Evolutionary conservation across 37 sponge, comb jelly and placozoan genomes (phyloP).

Genomic region (Mnemiopsis leidyi): DNA sequence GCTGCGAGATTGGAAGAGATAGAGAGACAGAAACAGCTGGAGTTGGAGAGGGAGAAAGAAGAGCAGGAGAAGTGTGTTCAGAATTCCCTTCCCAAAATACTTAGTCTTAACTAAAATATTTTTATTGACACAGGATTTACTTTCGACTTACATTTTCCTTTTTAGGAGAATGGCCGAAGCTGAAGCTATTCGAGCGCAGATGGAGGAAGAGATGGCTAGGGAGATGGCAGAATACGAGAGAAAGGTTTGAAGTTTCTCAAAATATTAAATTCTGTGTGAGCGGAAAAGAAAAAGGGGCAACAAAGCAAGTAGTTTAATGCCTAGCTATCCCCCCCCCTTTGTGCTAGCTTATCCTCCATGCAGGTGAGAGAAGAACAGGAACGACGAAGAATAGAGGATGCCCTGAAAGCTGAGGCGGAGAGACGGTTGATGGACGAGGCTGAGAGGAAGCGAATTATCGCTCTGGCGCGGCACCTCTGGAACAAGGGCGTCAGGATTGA

Average conservation of each 20-base stretch:
- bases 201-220: conserved; percentile 59
- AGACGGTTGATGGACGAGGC: conserved; percentile 13
- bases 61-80: conserved; percentile 32
- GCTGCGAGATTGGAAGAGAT: conserved; percentile 58
- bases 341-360: neutral
- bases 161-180: conserved; percentile 27
- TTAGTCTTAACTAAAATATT: neutral
- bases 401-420: conserved; percentile 55
- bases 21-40: conserved; percentile 59
- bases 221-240: conserved; percentile 55
- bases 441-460: conserved; percentile 49
- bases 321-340: too few relatives aligned
- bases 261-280: too few relatives aligned
- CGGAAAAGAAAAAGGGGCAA: too few relatives aligned
- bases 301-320: too few relatives aligned
- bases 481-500: conserved; percentile 62
- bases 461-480: conserved; percentile 62
- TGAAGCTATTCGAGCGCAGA: conserved; percentile 1
- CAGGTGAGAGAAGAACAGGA: conserved; percentile 61
- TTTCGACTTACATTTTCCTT: too few relatives aligned
- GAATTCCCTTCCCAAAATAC: too few relatives aligned
- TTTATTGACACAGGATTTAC: neutral
- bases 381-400: conserved; percentile 30
- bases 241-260: neutral
- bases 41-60: conserved; percentile 32